Evolutionary conservation across 2,888 invertebrate species (phyloP).

Genomic region (Himalopsyche kuldschensis): DNA sequence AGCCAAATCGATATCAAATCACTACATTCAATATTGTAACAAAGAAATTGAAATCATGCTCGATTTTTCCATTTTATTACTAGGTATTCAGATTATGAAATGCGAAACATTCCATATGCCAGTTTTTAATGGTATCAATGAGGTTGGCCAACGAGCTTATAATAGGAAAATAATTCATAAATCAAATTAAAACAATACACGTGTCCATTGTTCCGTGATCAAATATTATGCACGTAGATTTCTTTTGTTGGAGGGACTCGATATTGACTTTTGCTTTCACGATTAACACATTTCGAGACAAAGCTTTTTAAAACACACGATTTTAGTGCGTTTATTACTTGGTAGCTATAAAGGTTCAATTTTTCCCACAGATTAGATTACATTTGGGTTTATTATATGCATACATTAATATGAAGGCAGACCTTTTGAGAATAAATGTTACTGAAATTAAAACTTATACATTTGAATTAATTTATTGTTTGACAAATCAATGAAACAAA

Average conservation of each 20-base stretch:
- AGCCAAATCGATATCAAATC: too few species aligned
- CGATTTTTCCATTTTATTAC: not conserved
- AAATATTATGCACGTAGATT: not conserved
- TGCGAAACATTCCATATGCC: not conserved
- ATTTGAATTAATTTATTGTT: too few species aligned
- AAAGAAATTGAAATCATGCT: not conserved
- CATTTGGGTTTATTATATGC: too few species aligned
- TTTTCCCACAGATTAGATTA: too few species aligned
- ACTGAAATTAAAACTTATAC: too few species aligned
- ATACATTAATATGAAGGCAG: too few species aligned
- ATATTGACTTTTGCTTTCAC: not conserved
- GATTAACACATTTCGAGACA: not conserved
- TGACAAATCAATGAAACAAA: too few species aligned
- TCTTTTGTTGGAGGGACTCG: not conserved
- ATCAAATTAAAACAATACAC: constrained; percentile 1
- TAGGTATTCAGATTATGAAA: not conserved
- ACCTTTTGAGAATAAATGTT: too few species aligned
- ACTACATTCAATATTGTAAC: not conserved
- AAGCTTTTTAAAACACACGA: not conserved
- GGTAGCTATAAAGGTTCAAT: too few species aligned
- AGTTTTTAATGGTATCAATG: not conserved
- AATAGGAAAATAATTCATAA: not conserved
- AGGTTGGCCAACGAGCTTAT: not conserved
- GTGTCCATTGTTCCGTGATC: not conserved
- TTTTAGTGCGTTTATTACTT: too few species aligned